phyloP scores from a whole-genome alignment of 2,888 invertebrate genomes.

The Sinodicranocentrus sp. region DNA sequence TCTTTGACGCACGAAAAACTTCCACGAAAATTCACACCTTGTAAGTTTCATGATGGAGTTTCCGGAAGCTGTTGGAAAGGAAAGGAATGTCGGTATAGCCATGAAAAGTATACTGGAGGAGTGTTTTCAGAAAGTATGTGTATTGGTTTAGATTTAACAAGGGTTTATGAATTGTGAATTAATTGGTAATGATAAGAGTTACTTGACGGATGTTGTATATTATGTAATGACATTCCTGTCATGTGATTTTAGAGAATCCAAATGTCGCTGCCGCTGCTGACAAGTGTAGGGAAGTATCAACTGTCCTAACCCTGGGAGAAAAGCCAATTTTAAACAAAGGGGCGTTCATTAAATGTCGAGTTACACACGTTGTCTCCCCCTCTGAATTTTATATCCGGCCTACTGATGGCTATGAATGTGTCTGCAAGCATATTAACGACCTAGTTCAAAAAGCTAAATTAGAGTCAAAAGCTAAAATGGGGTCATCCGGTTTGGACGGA shows the following conservation, averaged over 20 bases:
- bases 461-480: no score
- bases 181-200: no score
- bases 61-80: constrained; percentile 53
- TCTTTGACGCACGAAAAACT: background rate
- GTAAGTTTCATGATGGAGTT: constrained; percentile 53
- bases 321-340: background rate
- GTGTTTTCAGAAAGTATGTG: no score
- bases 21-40: constrained; percentile 33
- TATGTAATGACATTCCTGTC: no score
- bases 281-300: background rate
- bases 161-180: no score
- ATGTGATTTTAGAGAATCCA: constrained; percentile 29
- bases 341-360: background rate
- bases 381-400: constrained; percentile 49
- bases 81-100: constrained; percentile 16
- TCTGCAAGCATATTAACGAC: constrained; percentile 1
- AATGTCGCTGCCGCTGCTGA: constrained; percentile 1
- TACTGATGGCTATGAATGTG: background rate
- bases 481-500: no score
- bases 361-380: constrained; percentile 14
- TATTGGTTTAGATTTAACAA: no score
- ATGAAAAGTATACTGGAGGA: constrained; percentile 45
- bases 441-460: no score
- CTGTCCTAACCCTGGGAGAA: background rate
- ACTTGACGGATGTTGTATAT: no score